These are phyloP conservation scores for Megaceryle maxima DNA, from an alignment of 2,113 vertebrate species.

Conservation along the genomic window DNA sequence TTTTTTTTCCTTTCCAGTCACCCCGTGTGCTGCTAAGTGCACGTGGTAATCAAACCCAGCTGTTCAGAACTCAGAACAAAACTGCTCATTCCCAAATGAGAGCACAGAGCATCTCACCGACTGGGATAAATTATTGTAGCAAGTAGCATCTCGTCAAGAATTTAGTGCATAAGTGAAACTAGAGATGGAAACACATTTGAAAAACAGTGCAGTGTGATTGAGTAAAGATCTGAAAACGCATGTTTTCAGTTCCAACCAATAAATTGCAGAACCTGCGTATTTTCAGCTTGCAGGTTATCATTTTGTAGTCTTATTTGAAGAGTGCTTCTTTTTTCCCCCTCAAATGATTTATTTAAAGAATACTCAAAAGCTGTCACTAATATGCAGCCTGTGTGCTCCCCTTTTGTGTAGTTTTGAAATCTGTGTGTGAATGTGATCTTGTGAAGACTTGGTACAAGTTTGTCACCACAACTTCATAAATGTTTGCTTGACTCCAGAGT, in stretches of 20 bases:
- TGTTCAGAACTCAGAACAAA: neutral
- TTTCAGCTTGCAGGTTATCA: neutral
- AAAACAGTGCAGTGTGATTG: neutral
- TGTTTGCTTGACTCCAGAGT: neutral
- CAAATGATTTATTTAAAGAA: neutral
- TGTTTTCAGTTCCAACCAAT: neutral
- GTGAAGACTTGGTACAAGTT: neutral
- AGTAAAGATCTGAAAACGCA: neutral
- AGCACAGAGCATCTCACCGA: neutral
- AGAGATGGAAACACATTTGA: neutral
- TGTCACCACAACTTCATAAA: neutral
- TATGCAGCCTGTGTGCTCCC: neutral
- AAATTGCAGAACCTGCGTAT: neutral
- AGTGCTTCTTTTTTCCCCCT: neutral
- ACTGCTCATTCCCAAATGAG: neutral
- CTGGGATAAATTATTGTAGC: neutral
- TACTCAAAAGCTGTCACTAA: neutral
- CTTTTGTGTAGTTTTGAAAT: neutral
- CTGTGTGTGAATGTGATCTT: neutral
- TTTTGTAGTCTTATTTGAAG: neutral
- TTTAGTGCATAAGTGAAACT: no score
- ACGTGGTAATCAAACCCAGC: neutral
- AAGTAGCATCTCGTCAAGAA: neutral
- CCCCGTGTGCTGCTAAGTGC: no score
- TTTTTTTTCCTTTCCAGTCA: neutral